Conservation (phyloP, 1,140 invertebrate species). For the Prorops nasuta region DNA sequence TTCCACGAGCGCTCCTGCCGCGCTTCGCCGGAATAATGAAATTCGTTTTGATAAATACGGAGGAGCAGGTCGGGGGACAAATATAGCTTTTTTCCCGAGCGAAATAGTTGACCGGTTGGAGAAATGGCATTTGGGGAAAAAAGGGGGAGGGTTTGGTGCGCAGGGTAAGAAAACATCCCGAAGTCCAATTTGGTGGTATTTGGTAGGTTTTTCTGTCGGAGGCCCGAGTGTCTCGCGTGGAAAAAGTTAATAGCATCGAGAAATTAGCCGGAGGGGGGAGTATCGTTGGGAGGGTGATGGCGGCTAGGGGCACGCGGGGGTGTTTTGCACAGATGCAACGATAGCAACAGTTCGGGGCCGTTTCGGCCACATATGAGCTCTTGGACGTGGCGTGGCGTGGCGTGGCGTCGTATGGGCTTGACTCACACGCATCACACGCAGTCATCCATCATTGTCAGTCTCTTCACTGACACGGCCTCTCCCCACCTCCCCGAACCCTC, state of each 20-base stretch:
- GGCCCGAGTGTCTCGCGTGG: not conserved
- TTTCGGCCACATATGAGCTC: conserved; percentile 46
- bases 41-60: too few relatives aligned
- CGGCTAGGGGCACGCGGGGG: conserved; percentile 37
- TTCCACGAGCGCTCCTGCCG: too few relatives aligned
- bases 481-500: too few relatives aligned
- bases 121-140: too few relatives aligned
- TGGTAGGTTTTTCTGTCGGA: not conserved
- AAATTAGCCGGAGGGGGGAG: conserved; percentile 44
- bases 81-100: too few relatives aligned
- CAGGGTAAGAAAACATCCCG: too few relatives aligned
- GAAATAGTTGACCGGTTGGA: too few relatives aligned
- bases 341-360: conserved; percentile 52
- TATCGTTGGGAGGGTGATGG: conserved; percentile 18
- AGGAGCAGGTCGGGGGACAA: too few relatives aligned
- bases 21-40: too few relatives aligned
- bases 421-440: conserved; percentile 50
- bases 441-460: conserved; percentile 36
- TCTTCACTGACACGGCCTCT: conserved; percentile 19
- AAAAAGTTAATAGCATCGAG: conserved; percentile 48
- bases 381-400: conserved; percentile 11
- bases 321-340: conserved; percentile 50
- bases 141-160: too few relatives aligned
- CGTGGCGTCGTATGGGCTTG: conserved; percentile 48
- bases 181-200: not conserved